These are phyloP conservation scores for Cantharis rufa DNA, from an alignment of 2,888 invertebrate genomes.

Conservation along the genomic window DNA sequence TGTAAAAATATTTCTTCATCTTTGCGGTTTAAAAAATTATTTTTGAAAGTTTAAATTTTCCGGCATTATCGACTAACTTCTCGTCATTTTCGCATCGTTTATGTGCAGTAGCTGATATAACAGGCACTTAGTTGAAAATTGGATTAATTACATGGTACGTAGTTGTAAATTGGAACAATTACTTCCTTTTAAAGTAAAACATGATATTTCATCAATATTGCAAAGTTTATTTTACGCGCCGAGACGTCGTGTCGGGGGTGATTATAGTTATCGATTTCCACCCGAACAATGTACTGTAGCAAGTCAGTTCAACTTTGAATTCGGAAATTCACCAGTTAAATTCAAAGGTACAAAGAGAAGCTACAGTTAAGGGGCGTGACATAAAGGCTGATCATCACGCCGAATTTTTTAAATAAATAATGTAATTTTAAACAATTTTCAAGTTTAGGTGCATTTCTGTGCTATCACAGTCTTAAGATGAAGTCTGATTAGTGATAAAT, in stretches of 20 bases:
- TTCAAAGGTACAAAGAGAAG: slow-evolving; percentile 19
- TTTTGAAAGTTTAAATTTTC: neutral
- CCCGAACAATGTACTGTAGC: slow-evolving; percentile 21
- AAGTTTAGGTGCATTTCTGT: neutral
- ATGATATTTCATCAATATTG: neutral
- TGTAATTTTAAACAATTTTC: slow-evolving; percentile 17
- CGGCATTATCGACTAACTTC: too few species aligned
- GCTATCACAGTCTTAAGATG: neutral
- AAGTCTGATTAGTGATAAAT: slow-evolving; percentile 29
- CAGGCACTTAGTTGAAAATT: neutral
- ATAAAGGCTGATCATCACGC: slow-evolving; percentile 14
- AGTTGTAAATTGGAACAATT: neutral
- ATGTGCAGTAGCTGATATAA: neutral
- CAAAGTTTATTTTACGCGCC: slow-evolving; percentile 27
- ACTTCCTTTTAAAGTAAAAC: neutral
- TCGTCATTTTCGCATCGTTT: neutral
- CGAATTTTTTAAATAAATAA: slow-evolving; percentile 23
- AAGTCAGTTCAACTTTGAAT: slow-evolving; percentile 19
- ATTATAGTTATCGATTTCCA: slow-evolving; percentile 26
- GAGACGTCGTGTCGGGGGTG: slow-evolving; percentile 26
- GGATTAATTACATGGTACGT: neutral
- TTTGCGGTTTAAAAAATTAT: neutral
- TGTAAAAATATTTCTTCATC: neutral
- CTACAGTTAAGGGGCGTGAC: slow-evolving; percentile 24
- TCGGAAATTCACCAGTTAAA: slow-evolving; percentile 8